Evolutionary conservation across 2,888 invertebrate genomes (phyloP), one percentile per base, ranked within the genome.

Genomic region (Rhagophthalmus giganteus): DNA sequence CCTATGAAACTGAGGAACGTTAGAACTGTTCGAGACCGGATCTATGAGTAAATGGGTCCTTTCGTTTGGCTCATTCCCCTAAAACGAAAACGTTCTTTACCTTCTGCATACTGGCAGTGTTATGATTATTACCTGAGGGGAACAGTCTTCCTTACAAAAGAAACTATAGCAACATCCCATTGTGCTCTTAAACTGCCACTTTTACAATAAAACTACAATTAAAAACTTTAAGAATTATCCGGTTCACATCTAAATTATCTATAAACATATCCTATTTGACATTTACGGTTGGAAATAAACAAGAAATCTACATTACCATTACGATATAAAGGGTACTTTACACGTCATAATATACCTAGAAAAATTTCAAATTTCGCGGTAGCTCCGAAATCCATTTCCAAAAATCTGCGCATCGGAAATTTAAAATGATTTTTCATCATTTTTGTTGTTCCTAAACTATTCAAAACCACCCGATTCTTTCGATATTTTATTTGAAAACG

Each of bases 41-140:
- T 90, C 89, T 44, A 85, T 84, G 46, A 92, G 74, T 35, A 92
- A 79, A 68, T 87, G 90, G 13, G 91, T 90, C 59, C 90, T 78
- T 74, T 92, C 91, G 66, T 85, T 88, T 5, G 77, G 75, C 62
- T 83, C 82, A n/a, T 78, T 80, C 57, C 73, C 72, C 82, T 82
- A n/a, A n/a, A n/a, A n/a, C n/a, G n/a, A n/a, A n/a, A n/a, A n/a
- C n/a, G n/a, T n/a, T n/a, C n/a, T n/a, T n/a, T n/a, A n/a, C n/a
- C n/a, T n/a, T n/a, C n/a, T n/a, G n/a, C n/a, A n/a, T n/a, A n/a
- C n/a, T n/a, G n/a, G n/a, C n/a, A n/a, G n/a, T n/a, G n/a, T 32
- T 39, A 38, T 50, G 10, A 10, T 40, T 46, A 31, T 56, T 79
- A 86, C 86, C 83, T 86, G 85, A 50, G 83, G 79, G 60, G 84